These are phyloP conservation scores for Sebastes nivosus DNA, from an alignment of 2,797 vertebrate species.

Conservation along the genomic window DNA sequence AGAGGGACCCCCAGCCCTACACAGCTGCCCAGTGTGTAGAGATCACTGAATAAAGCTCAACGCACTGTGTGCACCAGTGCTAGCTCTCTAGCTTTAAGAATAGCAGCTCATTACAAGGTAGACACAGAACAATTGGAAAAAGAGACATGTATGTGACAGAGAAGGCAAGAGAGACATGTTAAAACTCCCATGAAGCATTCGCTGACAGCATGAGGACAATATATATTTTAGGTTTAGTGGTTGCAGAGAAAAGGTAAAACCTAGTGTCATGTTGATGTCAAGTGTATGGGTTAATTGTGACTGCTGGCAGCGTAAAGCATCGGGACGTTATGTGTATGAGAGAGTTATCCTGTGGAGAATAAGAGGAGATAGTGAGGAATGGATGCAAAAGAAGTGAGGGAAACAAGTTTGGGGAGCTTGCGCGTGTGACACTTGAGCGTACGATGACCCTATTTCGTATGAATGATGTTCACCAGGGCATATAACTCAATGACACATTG, in stretches of 20 bases:
- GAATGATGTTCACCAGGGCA: constrained; percentile 80
- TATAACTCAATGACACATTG: constrained; percentile 80
- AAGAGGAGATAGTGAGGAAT: not conserved
- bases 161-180: not conserved
- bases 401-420: constrained; percentile 33
- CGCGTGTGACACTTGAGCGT: constrained; percentile 63
- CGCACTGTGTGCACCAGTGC: not conserved
- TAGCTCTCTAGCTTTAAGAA: constrained; percentile 18
- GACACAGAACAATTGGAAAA: not conserved
- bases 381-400: constrained; percentile 8
- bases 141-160: constrained; percentile 2
- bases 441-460: constrained; percentile 75
- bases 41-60: constrained; percentile 38
- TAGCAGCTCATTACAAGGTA: constrained; percentile 24
- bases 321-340: not conserved
- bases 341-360: not conserved
- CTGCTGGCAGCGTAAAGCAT: constrained; percentile 15
- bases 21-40: constrained; percentile 61
- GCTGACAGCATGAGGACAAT: constrained; percentile 14
- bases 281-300: constrained; percentile 19
- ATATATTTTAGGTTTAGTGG: constrained; percentile 27
- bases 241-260: constrained; percentile 28
- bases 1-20: constrained; percentile 51
- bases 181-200: constrained; percentile 6
- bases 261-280: constrained; percentile 28